Evolutionary conservation across 2,113 vertebrate species (phyloP).

Genomic region (Brevimyrus niger): DNA sequence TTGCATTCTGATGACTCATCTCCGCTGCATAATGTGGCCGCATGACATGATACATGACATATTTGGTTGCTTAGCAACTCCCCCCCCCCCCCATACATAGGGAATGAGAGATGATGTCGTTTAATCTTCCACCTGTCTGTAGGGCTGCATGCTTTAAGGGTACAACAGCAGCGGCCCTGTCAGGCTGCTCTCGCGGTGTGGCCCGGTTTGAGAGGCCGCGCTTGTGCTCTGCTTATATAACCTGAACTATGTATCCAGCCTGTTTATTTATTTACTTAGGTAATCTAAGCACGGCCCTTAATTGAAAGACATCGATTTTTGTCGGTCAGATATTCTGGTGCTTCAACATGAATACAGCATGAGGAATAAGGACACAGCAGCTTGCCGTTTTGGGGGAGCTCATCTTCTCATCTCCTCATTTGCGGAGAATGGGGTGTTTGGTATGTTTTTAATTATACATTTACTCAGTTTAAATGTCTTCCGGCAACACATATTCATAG

Average conservation of each 20-base stretch:
- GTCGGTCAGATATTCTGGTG: constrained; percentile 2
- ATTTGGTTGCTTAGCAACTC: background rate
- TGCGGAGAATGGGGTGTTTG: background rate
- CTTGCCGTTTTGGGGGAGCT: background rate
- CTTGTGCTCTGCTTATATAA: background rate
- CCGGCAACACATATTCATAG: background rate
- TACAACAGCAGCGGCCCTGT: background rate
- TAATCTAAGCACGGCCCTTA: background rate
- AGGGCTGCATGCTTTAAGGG: background rate
- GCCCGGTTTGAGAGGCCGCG: background rate
- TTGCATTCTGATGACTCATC: constrained; percentile 1
- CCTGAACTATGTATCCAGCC: background rate
- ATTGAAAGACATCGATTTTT: constrained; percentile 19
- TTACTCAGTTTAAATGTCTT: background rate
- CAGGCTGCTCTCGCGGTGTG: background rate
- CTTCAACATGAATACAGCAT: background rate
- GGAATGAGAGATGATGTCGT: background rate
- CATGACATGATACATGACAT: background rate
- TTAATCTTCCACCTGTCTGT: background rate
- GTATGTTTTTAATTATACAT: background rate
- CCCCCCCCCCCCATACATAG: background rate
- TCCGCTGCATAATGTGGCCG: background rate
- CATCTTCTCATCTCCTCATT: background rate
- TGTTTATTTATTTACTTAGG: background rate
- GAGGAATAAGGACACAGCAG: constrained; percentile 10